Conservation (phyloP, 2,888 invertebrate species). For the Parnassius mnemosyne region DNA sequence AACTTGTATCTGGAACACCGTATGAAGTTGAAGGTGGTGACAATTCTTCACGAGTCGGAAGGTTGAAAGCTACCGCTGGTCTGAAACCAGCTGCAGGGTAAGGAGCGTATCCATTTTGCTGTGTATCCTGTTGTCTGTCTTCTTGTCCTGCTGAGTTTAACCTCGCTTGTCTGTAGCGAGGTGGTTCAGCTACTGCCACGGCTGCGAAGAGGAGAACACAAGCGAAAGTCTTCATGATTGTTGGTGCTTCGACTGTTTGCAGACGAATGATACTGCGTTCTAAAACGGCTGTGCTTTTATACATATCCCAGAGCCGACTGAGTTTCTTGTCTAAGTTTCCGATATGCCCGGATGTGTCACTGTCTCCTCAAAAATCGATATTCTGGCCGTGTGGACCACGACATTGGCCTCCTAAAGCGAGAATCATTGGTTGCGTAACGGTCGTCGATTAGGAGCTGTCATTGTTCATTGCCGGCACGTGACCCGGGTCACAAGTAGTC, state of each 20-base stretch:
- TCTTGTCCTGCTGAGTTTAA: slow-evolving; percentile 59
- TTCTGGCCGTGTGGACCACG: slow-evolving; percentile 61
- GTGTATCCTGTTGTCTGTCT: slow-evolving; percentile 42
- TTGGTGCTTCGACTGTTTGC: slow-evolving; percentile 50
- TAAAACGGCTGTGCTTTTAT: slow-evolving; percentile 53
- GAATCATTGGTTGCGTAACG: slow-evolving; percentile 67
- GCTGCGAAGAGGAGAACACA: slow-evolving; percentile 57
- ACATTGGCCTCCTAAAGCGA: slow-evolving; percentile 72
- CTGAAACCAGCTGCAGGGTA: slow-evolving; percentile 65
- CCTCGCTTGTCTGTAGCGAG: slow-evolving; percentile 50
- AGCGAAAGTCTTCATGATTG: slow-evolving; percentile 60
- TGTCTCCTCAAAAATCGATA: slow-evolving; percentile 62
- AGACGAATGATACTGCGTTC: slow-evolving; percentile 67
- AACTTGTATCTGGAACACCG: slow-evolving; percentile 65
- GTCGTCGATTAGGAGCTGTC: slow-evolving; percentile 69
- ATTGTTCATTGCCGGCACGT: slow-evolving; percentile 65
- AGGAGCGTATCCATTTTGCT: slow-evolving; percentile 48
- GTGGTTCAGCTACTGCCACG: slow-evolving; percentile 61
- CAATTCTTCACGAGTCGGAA: slow-evolving; percentile 58
- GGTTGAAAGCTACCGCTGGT: slow-evolving; percentile 58
- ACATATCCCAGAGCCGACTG: slow-evolving; percentile 42
- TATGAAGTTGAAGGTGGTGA: slow-evolving; percentile 61
- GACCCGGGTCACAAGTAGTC: slow-evolving; percentile 45
- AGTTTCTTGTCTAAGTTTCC: slow-evolving; percentile 56
- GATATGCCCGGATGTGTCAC: slow-evolving; percentile 64